A percentile compares a stretch with the other conserved stretches of the same genome.
phyloP scores from a whole-genome alignment of 1,140 invertebrate species.

The Sarcophaga peregrina region DNA sequence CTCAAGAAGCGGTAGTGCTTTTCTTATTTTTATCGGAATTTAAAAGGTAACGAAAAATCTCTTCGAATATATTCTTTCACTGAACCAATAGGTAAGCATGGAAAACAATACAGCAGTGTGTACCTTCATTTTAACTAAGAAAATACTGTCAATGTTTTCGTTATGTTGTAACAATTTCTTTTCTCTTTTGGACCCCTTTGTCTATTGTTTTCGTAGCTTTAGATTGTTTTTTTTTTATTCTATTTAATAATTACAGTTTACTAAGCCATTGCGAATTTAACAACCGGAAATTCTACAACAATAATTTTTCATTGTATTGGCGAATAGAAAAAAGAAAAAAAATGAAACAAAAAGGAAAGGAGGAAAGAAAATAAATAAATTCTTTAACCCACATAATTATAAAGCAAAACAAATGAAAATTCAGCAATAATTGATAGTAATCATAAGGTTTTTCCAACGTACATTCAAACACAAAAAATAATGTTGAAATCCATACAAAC shows the following conservation, averaged over 20 bases:
- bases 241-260: slow-evolving; percentile 20
- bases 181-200: too few species aligned
- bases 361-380: not conserved
- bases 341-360: not conserved
- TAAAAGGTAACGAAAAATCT: not conserved
- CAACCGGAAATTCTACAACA: slow-evolving; percentile 26
- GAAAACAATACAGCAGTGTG: not conserved
- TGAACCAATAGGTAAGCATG: not conserved
- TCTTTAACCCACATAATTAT: slow-evolving; percentile 16
- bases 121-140: not conserved
- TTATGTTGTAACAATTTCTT: not conserved
- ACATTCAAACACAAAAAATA: not conserved
- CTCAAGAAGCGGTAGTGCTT: too few species aligned
- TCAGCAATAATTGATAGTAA: not conserved
- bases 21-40: too few species aligned
- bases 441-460: not conserved
- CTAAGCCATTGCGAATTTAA: slow-evolving; percentile 18
- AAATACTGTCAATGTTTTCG: slow-evolving; percentile 37
- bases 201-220: too few species aligned
- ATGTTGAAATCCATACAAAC: not conserved
- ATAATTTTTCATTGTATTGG: not conserved
- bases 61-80: not conserved
- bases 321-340: not conserved
- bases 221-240: not conserved
- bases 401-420: not conserved